Evolutionary conservation across 2,888 invertebrate genomes (phyloP).

Genomic region (Dilophus febrilis): DNA sequence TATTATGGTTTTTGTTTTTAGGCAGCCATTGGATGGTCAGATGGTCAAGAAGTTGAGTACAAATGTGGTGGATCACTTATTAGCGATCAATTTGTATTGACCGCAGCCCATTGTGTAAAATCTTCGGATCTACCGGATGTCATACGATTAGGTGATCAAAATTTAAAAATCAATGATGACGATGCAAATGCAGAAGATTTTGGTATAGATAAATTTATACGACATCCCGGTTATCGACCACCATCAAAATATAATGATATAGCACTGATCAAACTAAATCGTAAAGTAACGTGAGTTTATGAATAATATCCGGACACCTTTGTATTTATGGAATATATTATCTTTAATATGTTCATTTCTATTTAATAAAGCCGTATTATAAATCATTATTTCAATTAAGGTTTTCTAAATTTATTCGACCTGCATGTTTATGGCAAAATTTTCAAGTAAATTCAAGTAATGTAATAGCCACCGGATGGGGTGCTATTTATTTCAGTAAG

Average conservation of each 20-base stretch:
- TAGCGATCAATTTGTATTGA: conserved; percentile 16
- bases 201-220: conserved; percentile 26
- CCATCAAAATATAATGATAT: conserved; percentile 40
- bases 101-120: conserved; percentile 9
- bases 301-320: too few relatives aligned
- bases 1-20: too few relatives aligned
- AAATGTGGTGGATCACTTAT: conserved; percentile 31
- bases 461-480: conserved; percentile 13
- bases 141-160: conserved; percentile 35
- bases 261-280: conserved; percentile 33
- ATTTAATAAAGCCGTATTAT: too few relatives aligned
- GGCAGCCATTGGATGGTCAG: conserved; percentile 27
- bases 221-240: conserved; percentile 34
- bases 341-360: too few relatives aligned
- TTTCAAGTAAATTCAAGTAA: conserved; percentile 15
- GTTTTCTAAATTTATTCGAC: conserved; percentile 21
- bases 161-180: conserved; percentile 26
- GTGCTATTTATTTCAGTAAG: conserved; percentile 7
- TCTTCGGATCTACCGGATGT: conserved; percentile 27
- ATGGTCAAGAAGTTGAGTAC: conserved; percentile 18
- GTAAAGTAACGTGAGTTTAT: conserved; percentile 11
- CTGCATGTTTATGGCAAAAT: conserved; percentile 26
- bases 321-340: too few relatives aligned
- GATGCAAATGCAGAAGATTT: conserved; percentile 28
- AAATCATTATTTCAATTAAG: conserved; percentile 1